phyloP scores from a whole-genome alignment of 1,140 invertebrate genomes.

The Lethrus apterus region DNA sequence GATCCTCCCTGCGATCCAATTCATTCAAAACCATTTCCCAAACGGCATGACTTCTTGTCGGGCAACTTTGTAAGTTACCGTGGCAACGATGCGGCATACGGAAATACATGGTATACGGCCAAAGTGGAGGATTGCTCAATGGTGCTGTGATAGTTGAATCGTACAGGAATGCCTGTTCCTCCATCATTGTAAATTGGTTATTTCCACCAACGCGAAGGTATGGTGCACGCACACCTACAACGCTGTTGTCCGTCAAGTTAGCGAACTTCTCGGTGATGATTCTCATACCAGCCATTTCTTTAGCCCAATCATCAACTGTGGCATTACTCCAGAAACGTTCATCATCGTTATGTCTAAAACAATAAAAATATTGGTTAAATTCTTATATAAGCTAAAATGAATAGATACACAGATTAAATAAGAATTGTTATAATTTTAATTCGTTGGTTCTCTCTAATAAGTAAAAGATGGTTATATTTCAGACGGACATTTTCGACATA shows the following conservation, averaged over 20 bases:
- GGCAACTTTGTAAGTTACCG: constrained; percentile 88
- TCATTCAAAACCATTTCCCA: constrained; percentile 99
- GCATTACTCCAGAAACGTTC: constrained; percentile 93
- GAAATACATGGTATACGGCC: constrained; percentile 98
- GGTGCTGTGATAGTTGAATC: constrained; percentile 93
- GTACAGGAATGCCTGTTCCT: constrained; percentile 92
- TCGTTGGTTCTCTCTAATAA: no score
- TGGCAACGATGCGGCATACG: constrained; percentile 92
- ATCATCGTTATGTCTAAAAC: constrained; percentile 76
- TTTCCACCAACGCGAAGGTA: constrained; percentile 91
- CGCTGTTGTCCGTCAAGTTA: constrained; percentile 88
- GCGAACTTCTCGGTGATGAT: constrained; percentile 88
- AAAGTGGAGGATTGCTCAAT: constrained; percentile 84
- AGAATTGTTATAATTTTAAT: no score
- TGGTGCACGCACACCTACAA: constrained; percentile 88
- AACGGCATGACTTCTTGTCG: constrained; percentile 84
- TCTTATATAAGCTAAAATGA: background rate
- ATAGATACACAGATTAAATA: background rate
- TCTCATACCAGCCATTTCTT: constrained; percentile 94
- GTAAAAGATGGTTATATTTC: no score
- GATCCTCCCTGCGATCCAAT: constrained; percentile 85
- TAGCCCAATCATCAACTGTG: constrained; percentile 88
- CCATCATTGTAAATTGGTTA: constrained; percentile 97
- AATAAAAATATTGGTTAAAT: no score
- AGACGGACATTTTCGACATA: constrained; percentile 4